A percentile compares a stretch with the other conserved stretches of the same genome.
phyloP scores from a whole-genome alignment of 2,888 invertebrate genomes.

The Keiferia lycopersicella region DNA sequence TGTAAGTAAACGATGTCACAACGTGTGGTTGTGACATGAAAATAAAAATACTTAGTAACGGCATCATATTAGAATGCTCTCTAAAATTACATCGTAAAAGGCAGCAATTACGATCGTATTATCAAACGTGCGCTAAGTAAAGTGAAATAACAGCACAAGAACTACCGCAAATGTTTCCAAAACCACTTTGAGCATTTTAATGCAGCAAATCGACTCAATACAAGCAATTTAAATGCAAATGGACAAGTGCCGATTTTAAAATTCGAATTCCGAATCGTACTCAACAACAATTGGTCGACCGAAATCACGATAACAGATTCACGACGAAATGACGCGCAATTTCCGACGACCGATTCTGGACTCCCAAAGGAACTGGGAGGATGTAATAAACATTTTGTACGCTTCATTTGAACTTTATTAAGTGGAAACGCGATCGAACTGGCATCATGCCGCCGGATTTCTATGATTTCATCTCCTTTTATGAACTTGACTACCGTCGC shows the following conservation, averaged over 20 bases:
- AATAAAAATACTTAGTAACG: too few species aligned
- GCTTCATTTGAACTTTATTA: constrained; percentile 70
- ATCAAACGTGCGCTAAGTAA: neutral
- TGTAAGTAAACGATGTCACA: too few species aligned
- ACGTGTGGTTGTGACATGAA: too few species aligned
- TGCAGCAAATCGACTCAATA: constrained; percentile 2
- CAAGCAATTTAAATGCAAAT: constrained; percentile 18
- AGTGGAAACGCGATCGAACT: constrained; percentile 52
- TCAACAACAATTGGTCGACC: constrained; percentile 17
- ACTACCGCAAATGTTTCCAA: neutral
- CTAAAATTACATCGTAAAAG: neutral
- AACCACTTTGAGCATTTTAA: neutral
- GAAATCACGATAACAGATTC: constrained; percentile 24
- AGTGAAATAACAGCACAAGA: neutral
- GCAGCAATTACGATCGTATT: neutral
- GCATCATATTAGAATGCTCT: too few species aligned
- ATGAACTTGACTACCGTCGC: constrained; percentile 28
- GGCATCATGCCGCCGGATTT: constrained; percentile 38
- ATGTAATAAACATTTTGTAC: constrained; percentile 58
- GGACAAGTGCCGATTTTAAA: neutral
- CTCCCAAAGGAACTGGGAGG: constrained; percentile 41
- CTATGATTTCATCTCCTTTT: constrained; percentile 39
- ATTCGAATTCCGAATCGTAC: neutral
- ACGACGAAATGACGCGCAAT: constrained; percentile 41
- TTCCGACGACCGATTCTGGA: constrained; percentile 44